phyloP scores from a whole-genome alignment of 2,797 vertebrate species.

The Gadopsis bispinosus region DNA sequence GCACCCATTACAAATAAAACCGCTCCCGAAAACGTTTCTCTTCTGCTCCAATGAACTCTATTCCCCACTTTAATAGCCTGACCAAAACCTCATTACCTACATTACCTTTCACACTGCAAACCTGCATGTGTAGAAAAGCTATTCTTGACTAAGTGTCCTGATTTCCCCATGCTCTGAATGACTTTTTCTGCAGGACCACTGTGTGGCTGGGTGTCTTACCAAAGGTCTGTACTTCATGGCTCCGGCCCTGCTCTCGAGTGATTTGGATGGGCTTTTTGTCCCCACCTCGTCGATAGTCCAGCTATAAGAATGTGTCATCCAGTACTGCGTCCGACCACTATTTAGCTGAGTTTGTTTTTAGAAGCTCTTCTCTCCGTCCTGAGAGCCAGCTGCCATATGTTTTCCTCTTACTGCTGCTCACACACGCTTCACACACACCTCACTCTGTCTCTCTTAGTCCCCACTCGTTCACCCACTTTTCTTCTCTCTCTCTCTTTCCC shows the following conservation, averaged over 20 bases:
- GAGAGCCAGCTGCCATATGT: constrained; percentile 81
- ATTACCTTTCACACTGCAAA: constrained; percentile 19
- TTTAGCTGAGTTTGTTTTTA: constrained; percentile 78
- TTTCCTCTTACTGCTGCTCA: constrained; percentile 74
- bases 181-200: neutral
- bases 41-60: neutral
- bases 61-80: neutral
- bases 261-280: constrained; percentile 2
- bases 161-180: neutral
- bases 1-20: neutral
- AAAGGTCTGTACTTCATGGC: constrained; percentile 83
- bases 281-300: constrained; percentile 22
- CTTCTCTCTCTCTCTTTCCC: constrained; percentile 53
- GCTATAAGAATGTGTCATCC: constrained; percentile 63
- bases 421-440: constrained; percentile 47
- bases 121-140: neutral
- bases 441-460: constrained; percentile 50
- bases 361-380: constrained; percentile 70
- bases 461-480: constrained; percentile 59
- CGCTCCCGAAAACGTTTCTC: neutral
- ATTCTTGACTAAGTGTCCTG: neutral
- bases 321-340: constrained; percentile 56
- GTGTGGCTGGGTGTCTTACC: constrained; percentile 74
- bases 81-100: neutral
- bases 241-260: constrained; percentile 42